These are phyloP conservation scores for Cairina moschata DNA, from an alignment of 2,113 vertebrate genomes.

Conservation along the genomic window DNA sequence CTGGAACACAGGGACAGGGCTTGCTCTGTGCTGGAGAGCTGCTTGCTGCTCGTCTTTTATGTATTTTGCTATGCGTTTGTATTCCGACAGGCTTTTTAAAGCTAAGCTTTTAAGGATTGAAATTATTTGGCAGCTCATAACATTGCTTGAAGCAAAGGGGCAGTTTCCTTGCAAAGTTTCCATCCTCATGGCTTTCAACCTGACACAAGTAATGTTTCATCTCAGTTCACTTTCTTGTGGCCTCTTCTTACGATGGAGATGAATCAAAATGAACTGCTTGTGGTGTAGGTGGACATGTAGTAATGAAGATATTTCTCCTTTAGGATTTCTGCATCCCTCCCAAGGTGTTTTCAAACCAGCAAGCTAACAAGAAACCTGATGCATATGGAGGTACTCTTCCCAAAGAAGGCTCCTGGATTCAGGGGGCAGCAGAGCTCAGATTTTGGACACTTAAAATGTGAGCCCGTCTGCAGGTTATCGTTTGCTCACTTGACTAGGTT, in stretches of 20 bases:
- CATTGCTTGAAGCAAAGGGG: not conserved
- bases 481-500: not conserved
- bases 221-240: not conserved
- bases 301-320: not conserved
- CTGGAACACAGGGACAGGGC: conserved; percentile 21
- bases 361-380: not conserved
- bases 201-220: not conserved
- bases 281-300: not conserved
- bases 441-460: not conserved
- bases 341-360: not conserved
- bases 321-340: not conserved
- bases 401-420: not conserved
- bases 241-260: not conserved
- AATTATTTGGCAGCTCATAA: not conserved
- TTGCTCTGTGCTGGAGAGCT: not conserved
- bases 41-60: not conserved
- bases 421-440: not conserved
- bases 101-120: not conserved
- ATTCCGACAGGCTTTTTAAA: not conserved
- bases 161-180: not conserved
- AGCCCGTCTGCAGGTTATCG: not conserved
- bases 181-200: not conserved
- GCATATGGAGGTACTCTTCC: not conserved
- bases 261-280: not conserved
- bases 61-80: not conserved